Percentiles rank a stretch among this genome's conserved stretches.
phyloP scores from a whole-genome alignment of 2,797 vertebrate species.

The Merluccius polli region DNA sequence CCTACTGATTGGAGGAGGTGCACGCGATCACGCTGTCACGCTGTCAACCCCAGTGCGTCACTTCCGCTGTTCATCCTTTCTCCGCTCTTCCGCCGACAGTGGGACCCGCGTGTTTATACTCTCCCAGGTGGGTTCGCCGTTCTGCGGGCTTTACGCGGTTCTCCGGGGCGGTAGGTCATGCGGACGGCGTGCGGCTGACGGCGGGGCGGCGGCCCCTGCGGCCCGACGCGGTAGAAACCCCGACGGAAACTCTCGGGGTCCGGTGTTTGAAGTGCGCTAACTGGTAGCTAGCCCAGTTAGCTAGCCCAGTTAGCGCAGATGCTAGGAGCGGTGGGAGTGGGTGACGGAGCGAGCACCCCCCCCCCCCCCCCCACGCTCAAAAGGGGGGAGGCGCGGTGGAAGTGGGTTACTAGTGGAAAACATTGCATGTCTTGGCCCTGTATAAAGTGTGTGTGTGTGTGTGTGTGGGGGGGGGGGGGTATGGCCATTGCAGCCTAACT shows the following conservation, averaged over 20 bases:
- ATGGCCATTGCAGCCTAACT: background rate
- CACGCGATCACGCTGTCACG: background rate
- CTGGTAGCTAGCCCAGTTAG: no score
- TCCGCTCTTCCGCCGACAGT: constrained; percentile 31
- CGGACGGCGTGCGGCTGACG: no score
- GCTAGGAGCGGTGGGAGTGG: constrained; percentile 4
- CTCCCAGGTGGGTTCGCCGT: constrained; percentile 57
- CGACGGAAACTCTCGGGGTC: no score
- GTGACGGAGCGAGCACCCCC: no score
- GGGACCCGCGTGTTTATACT: constrained; percentile 65
- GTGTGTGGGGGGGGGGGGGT: no score
- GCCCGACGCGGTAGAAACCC: no score
- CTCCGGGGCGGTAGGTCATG: no score
- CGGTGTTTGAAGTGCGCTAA: no score
- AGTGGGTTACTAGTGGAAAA: background rate
- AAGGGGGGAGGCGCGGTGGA: background rate
- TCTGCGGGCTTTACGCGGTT: background rate
- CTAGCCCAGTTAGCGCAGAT: constrained; percentile 48
- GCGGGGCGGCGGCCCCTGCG: no score
- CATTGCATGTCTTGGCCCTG: background rate
- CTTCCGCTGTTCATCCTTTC: constrained; percentile 54
- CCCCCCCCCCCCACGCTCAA: background rate
- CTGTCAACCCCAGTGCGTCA: constrained; percentile 26
- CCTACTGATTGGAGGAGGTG: background rate
- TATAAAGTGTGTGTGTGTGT: no score